Base-by-base conservation (phyloP, 2,888 invertebrate species). In the Tribolium freemani region DNA sequence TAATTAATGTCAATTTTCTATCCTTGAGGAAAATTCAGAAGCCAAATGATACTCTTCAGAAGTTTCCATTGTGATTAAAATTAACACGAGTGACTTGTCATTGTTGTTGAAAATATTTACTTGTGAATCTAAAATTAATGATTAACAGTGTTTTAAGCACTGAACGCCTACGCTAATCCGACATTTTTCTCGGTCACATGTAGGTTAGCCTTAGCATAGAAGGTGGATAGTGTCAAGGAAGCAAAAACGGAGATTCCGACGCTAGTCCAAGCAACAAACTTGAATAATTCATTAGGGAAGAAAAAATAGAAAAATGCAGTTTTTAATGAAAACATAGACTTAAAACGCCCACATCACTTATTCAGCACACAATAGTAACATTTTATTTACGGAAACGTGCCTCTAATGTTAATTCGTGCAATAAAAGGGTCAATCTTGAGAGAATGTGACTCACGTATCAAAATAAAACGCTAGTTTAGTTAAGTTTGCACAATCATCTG, bases 191-290 rank as follows among this genome's bases (percentile, higher is more conserved):
- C 70, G 63, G 72, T 54, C 61, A 66, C 61, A 61, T 72, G 73
- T 74, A 72, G 72, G 70, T 72, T 71, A 72, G 61, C 74, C 71
- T 76, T 70, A 56, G 44, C 61, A 73, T 38, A 48, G 51, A 46
- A 26, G 58, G 73, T 45, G 72, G 54, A 64, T 67, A 69, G 71
- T 74, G 58, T 72, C 71, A 71, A 74, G 73, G 74, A 72, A 75
- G 63, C 53, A 44, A 51, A 69, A 71, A 44, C 70, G 48, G 56
- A 70, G 73, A 73, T 69, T 57, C 69, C 68, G 50, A 68, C 26
- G 72, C 54, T 31, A 31, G 68, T 58, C 31, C 3, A 71, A 50
- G 51, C 58, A 30, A 10, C 57, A 48, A 67, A 67, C 66, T 13
- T 50, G 10, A 56, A 50, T 58, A 57, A 61, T 61, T 61, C 13